A percentile compares a stretch with the other conserved stretches of the same genome.
phyloP scores from a whole-genome alignment of 2,797 vertebrate genomes.

The Novumbra hubbsi region DNA sequence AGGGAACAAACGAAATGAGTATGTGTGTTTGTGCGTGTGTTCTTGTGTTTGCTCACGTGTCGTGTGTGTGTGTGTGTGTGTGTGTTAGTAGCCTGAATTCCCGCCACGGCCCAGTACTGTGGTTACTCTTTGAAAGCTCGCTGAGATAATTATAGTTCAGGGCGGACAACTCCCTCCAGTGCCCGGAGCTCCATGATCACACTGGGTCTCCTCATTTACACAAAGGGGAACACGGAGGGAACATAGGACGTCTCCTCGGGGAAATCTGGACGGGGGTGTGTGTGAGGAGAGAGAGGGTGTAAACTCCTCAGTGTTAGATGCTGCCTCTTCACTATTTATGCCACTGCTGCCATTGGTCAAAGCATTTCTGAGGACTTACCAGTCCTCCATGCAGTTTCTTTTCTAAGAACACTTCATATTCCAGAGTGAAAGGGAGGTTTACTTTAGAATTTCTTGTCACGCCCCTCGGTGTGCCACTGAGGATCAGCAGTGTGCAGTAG shows the following conservation, averaged over 20 bases:
- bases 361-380: background rate
- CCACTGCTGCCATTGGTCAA: constrained; percentile 28
- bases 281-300: background rate
- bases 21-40: background rate
- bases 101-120: constrained; percentile 46
- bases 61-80: background rate
- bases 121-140: constrained; percentile 54
- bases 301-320: background rate
- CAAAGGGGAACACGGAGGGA: constrained; percentile 48
- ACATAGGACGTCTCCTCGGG: constrained; percentile 38
- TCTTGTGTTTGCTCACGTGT: background rate
- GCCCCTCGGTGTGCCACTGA: background rate
- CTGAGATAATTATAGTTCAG: constrained; percentile 64
- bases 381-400: background rate
- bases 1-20: background rate
- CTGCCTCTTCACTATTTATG: constrained; percentile 25
- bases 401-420: constrained; percentile 23
- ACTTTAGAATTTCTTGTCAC: constrained; percentile 33
- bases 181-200: constrained; percentile 45
- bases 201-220: constrained; percentile 55
- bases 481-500: background rate
- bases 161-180: constrained; percentile 61
- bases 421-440: constrained; percentile 36
- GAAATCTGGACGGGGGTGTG: constrained; percentile 27
- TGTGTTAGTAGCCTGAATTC: constrained; percentile 48